Conservation (phyloP, 2,113 vertebrate species). For the Triplophysa siluroides region DNA sequence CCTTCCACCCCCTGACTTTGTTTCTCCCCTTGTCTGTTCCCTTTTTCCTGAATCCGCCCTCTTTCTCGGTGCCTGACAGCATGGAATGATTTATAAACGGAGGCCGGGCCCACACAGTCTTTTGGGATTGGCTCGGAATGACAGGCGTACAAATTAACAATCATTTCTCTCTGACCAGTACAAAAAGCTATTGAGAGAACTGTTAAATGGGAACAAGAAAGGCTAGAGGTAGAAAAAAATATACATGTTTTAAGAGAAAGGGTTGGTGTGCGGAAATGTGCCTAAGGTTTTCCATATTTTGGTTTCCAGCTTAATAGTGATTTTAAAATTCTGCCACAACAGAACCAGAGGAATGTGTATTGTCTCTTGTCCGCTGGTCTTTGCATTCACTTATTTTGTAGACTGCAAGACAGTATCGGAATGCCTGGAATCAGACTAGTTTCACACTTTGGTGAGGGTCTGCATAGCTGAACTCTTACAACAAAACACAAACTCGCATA, state of each 20-base stretch:
- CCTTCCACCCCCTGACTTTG: neutral
- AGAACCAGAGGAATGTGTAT: neutral
- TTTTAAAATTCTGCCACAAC: slow-evolving; percentile 14
- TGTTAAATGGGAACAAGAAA: slow-evolving; percentile 13
- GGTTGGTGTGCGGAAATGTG: neutral
- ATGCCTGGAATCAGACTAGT: slow-evolving; percentile 59
- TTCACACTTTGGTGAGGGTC: slow-evolving; percentile 12
- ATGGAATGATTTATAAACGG: slow-evolving; percentile 79
- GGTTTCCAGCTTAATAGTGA: neutral
- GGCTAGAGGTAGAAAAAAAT: neutral
- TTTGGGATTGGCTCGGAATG: slow-evolving; percentile 63
- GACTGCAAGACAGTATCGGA: slow-evolving; percentile 47
- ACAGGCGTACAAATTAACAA: slow-evolving; percentile 48
- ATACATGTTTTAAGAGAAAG: neutral
- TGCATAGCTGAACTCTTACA: slow-evolving; percentile 15
- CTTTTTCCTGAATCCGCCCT: slow-evolving; percentile 56
- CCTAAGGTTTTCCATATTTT: neutral
- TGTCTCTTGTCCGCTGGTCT: slow-evolving; percentile 21
- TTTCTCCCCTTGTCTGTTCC: slow-evolving; percentile 46
- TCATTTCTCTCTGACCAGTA: slow-evolving; percentile 13
- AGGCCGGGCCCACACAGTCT: slow-evolving; percentile 54
- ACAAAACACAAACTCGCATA: neutral
- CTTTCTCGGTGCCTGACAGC: slow-evolving; percentile 73
- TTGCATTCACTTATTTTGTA: slow-evolving; percentile 10
- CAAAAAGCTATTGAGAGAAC: slow-evolving; percentile 6